Percentiles rank a stretch among this genome's conserved stretches.
Evolutionary conservation across 2,888 invertebrate genomes (phyloP).

Genomic region (Cristatella mucedo): DNA sequence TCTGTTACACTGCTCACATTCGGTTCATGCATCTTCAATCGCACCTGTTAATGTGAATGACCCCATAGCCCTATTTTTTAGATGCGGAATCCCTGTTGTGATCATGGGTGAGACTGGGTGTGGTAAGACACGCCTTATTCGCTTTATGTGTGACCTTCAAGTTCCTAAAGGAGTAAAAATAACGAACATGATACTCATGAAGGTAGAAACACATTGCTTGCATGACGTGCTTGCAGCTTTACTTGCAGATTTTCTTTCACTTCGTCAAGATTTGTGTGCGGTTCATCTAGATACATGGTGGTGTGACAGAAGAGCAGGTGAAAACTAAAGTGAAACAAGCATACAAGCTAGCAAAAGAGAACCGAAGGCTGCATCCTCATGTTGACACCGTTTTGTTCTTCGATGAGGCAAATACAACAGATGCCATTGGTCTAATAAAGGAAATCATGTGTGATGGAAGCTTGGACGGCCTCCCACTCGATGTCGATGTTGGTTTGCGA

Average conservation of each 20-base stretch:
- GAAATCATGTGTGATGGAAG: slow-evolving; percentile 31
- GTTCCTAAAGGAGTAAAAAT: slow-evolving; percentile 2
- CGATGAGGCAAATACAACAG: slow-evolving; percentile 35
- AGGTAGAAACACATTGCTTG: too few relatives aligned
- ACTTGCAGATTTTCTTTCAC: too few relatives aligned
- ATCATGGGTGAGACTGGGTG: slow-evolving; percentile 24
- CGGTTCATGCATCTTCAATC: too few relatives aligned
- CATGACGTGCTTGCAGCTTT: too few relatives aligned
- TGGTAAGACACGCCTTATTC: slow-evolving; percentile 20
- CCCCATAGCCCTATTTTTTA: too few relatives aligned
- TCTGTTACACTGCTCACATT: too few relatives aligned
- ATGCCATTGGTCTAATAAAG: slow-evolving; percentile 30
- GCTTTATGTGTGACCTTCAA: slow-evolving; percentile 11
- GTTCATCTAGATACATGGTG: slow-evolving; percentile 28
- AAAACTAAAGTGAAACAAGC: slow-evolving; percentile 21
- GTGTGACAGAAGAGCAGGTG: slow-evolving; percentile 25
- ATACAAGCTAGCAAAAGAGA: slow-evolving; percentile 18
- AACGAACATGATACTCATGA: slow-evolving; percentile 3
- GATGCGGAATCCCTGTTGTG: slow-evolving; percentile 17
- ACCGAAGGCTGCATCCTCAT: slow-evolving; percentile 14
- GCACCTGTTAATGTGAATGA: too few relatives aligned
- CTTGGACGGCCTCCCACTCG: slow-evolving; percentile 20
- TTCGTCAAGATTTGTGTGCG: slow-evolving; percentile 2
- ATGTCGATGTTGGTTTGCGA: slow-evolving; percentile 19
- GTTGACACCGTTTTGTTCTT: slow-evolving; percentile 29